Conservation (phyloP, 2,113 vertebrate species). For the Brevimyrus niger region DNA sequence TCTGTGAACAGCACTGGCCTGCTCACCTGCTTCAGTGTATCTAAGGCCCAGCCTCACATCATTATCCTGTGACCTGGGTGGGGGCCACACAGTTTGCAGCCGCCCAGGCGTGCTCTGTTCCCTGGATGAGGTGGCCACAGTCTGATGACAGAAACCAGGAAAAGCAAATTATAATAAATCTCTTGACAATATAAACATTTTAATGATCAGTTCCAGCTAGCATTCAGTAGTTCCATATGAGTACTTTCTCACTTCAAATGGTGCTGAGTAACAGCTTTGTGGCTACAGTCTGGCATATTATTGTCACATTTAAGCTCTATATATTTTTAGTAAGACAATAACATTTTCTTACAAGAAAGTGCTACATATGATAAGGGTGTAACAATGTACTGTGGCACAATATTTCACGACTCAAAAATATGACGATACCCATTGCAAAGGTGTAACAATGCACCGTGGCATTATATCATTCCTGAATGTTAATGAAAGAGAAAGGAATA, state of each 20-base stretch:
- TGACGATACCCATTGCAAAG: not conserved
- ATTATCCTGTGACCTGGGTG: constrained; percentile 71
- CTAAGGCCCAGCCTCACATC: constrained; percentile 90
- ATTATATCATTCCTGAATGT: not conserved
- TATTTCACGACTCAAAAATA: not conserved
- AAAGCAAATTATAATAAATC: not conserved
- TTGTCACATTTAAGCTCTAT: not conserved
- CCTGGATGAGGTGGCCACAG: not conserved
- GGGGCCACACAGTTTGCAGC: constrained; percentile 90
- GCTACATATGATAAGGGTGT: not conserved
- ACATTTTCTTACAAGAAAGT: not conserved
- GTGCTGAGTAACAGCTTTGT: not conserved
- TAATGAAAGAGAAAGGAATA: not conserved
- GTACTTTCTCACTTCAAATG: not conserved
- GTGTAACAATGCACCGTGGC: not conserved
- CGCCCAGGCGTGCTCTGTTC: constrained; percentile 85
- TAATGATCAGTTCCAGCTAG: not conserved
- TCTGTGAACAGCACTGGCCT: not conserved
- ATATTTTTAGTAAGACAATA: not conserved
- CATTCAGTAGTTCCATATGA: not conserved
- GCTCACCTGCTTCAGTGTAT: constrained; percentile 94
- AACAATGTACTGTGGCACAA: not conserved
- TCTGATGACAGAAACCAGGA: not conserved
- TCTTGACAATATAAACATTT: not conserved
- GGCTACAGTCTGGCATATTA: not conserved